A percentile compares a stretch with the other conserved stretches of the same genome.
Conservation (phyloP, 2,888 invertebrate species). For the Drosophila macrospina region DNA sequence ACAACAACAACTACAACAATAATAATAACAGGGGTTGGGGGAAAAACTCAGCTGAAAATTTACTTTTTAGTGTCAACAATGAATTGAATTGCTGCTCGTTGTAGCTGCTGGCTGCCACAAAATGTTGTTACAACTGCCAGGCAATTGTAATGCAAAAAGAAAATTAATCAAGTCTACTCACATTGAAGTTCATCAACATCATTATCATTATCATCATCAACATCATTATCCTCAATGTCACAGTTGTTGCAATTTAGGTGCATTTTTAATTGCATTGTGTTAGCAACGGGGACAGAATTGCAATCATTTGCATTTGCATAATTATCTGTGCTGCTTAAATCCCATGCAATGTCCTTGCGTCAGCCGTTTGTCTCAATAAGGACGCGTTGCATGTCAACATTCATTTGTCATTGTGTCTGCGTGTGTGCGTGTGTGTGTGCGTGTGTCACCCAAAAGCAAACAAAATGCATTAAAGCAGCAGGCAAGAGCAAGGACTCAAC, state of each 20-base stretch:
- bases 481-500: conserved; percentile 38
- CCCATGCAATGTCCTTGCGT: conserved; percentile 36
- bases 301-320: conserved; percentile 72
- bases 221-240: background rate
- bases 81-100: conserved; percentile 58
- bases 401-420: conserved; percentile 73
- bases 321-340: conserved; percentile 35
- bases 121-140: conserved; percentile 64
- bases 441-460: conserved; percentile 57
- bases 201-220: too few relatives aligned
- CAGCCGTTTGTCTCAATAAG: conserved; percentile 75
- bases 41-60: conserved; percentile 36
- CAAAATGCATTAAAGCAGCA: conserved; percentile 78
- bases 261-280: conserved; percentile 69
- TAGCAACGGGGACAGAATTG: conserved; percentile 19
- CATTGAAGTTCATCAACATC: conserved; percentile 3
- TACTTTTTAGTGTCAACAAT: conserved; percentile 71
- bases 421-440: conserved; percentile 15
- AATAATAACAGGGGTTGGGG: conserved; percentile 4
- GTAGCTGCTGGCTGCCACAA: conserved; percentile 21
- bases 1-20: background rate
- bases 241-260: conserved; percentile 49
- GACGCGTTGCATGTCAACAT: conserved; percentile 62
- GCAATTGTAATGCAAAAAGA: conserved; percentile 70
- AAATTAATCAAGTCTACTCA: conserved; percentile 70